Evolutionary conservation across 1,140 invertebrate species (phyloP).

Genomic region (Drosophila persimilis): DNA sequence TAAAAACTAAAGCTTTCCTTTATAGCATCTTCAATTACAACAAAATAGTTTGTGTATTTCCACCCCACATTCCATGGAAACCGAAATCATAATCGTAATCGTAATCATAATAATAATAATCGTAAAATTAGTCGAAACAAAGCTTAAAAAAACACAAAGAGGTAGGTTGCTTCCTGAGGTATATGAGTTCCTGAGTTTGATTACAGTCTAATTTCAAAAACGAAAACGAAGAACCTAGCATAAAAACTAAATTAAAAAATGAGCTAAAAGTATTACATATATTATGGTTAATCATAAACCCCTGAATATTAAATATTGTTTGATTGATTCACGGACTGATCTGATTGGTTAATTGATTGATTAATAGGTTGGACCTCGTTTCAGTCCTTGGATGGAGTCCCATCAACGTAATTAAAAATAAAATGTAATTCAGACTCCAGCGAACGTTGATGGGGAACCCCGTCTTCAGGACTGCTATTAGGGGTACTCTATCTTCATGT

Average conservation of each 20-base stretch:
- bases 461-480: background rate
- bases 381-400: background rate
- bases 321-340: conserved; percentile 50
- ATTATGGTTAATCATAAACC: conserved; percentile 36
- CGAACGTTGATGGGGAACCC: conserved; percentile 50
- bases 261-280: conserved; percentile 33
- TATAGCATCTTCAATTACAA: conserved; percentile 71
- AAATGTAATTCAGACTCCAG: conserved; percentile 82
- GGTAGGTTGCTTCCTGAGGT: conserved; percentile 77
- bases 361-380: conserved; percentile 4
- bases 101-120: conserved; percentile 15
- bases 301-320: conserved; percentile 37
- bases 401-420: conserved; percentile 79
- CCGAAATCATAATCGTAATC: conserved; percentile 40
- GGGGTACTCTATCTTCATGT: conserved; percentile 5
- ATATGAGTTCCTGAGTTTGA: conserved; percentile 82
- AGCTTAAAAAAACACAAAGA: conserved; percentile 53
- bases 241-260: conserved; percentile 43
- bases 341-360: conserved; percentile 38
- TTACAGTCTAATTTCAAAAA: conserved; percentile 53
- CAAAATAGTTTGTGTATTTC: conserved; percentile 42
- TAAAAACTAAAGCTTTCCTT: conserved; percentile 64
- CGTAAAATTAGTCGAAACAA: conserved; percentile 40
- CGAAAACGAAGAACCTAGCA: conserved; percentile 39
- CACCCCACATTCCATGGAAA: conserved; percentile 20